Evolutionary conservation across 2,113 vertebrate genomes (phyloP), one percentile per base, ranked within the genome.

Genomic region (Panurus biarmicus): DNA sequence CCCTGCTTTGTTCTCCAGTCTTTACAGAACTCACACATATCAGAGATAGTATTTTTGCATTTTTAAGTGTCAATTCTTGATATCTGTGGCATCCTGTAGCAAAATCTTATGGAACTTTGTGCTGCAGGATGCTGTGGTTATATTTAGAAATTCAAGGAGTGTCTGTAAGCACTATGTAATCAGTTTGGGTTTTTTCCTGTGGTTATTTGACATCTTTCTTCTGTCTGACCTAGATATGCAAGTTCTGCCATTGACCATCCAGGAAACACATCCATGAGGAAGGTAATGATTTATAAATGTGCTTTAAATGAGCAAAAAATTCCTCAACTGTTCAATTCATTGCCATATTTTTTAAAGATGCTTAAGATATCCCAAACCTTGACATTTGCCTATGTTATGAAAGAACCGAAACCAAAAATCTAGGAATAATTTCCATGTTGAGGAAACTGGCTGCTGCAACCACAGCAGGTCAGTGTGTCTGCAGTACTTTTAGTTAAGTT

Each of bases 231-330:
- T 87, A 99, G 98, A 94, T 98, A 98, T 98, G 97, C 97, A 26
- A 98, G 98, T 95, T 98, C 98, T 96, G 98, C 98, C 64, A 96
- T 97, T 87, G 98, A 98, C 40, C 97, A 98, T 91, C 98, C 97
- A 97, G 97, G 98, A 96, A 98, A 95, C 33, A 98, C 98, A 95
- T 98, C 98, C 85, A 98, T 98, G 98, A 98, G 98, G 97, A 99
- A 99, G 98, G 98, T 98, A 97, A 96, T 53, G 38, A 60, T 61
- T 74, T 48, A 47, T 33, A 77, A 64, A 78, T 36, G 3, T 16
- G 20, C 33, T 76, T n/a, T 10, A 28, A 31, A 70, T 9, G n/a
- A 29, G 23, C 2, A 18, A 57, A 47, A 84, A 56, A 17, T 10
- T 12, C 20, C n/a, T 13, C 4, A 69, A 5, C 2, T 69, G 12